Evolutionary conservation across 2,113 vertebrate species (phyloP), one percentile per base, ranked within the genome.

Genomic region (Coreoperca whiteheadi): DNA sequence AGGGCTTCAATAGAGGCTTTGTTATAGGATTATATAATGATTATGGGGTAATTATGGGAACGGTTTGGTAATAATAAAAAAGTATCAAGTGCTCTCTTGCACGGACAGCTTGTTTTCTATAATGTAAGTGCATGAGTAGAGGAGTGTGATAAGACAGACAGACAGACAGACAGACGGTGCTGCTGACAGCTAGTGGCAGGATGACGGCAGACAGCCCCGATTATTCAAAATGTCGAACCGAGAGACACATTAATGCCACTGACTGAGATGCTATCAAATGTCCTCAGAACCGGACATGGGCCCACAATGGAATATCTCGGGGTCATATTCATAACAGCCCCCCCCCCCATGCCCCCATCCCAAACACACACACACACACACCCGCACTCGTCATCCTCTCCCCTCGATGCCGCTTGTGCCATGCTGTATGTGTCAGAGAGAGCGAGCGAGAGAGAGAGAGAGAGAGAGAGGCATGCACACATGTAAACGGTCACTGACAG

Each of bases 11-110:
- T 97, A 94, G 97, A 96, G 94, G 96, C 98, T 98, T 99, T 99
- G 98, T 99, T 98, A 96, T 95, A 94, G 97, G 98, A 98, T 99
- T 99, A 99, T 99, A 98, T 98, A 98, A 99, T 99, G 97, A 98
- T 97, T 97, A 97, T 96, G 97, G 96, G 96, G 97, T 98, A 98
- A 98, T 99, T 98, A 98, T 97, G 97, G 95, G 91, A 95, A 96
- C 94, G 96, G 96, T 96, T 97, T 96, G 95, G 96, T 90, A 88
- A 92, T 97, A 98, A 97, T 96, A 96, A 96, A 97, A 93, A 97
- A 97, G 96, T 97, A 97, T 96, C 96, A 95, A 96, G 95, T 96
- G 96, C 95, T 94, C 95, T 94, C 92, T 74, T 77, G 88, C 88
- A 96, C 94, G 95, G 95, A 93, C 93, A 94, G 95, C 96, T 96